Evolutionary conservation across 2,113 vertebrate species (phyloP), one percentile per base, ranked within the genome.

Genomic region (Gobio gobio): DNA sequence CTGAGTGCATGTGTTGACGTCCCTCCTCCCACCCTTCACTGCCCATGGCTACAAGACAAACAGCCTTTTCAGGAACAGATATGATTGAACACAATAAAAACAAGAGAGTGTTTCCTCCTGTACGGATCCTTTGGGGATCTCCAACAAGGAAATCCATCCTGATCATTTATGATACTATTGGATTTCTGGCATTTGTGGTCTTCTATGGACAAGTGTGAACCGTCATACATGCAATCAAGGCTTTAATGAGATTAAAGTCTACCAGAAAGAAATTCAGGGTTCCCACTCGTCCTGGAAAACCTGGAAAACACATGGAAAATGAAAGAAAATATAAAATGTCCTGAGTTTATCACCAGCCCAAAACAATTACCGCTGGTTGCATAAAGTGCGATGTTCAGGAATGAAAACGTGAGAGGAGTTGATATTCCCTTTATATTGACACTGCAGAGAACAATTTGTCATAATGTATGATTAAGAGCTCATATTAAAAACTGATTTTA

Each of bases 1-100:
- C 58, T 75, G 87, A 86, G 80, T 61, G 75, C 66, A 80, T 63
- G 78, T 56, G 58, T 72, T 24, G 58, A 58, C 51, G 66, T 74
- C 84, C 83, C 84, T 82, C 82, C 85, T 77, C 74, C 47, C 22
- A 72, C 66, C 61, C 61, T 61, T 81, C 70, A 84, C 43, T 36
- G 76, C 84, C 78, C 75, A 58, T 59, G 70, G 83, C 81, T 86
- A 73, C 82, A 61, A 54, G 45, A 81, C 45, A 49, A 40, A 51
- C 76, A 43, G 58, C 82, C 76, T 86, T 86, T 74, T 77, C 47
- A 74, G 12, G 33, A 83, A 78, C 79, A 43, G 51, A 82, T 84
- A 85, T 61, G 83, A 85, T 80, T 63, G 84, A 84, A 87, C 82
- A 81, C 68, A 86, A 86, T 75, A 85, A 80, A 68, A 86, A 72